Evolutionary conservation across 2,113 vertebrate genomes (phyloP), one percentile per base, ranked within the genome.

Genomic region (Asarcornis scutulata): DNA sequence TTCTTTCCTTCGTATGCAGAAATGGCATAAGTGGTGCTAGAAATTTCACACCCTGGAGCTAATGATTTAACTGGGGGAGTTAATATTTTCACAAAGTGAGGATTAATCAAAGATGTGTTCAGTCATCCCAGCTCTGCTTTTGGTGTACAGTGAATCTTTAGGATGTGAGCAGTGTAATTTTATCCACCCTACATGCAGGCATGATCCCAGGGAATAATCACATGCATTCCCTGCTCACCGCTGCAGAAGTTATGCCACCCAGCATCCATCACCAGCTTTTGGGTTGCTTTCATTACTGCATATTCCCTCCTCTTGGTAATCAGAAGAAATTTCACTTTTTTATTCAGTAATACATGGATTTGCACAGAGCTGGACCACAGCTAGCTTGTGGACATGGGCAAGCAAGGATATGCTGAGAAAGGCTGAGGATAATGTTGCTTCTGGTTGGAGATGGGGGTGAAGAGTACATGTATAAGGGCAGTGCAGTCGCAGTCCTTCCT

Each of bases 191-290:
- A 7, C 18, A 4, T 0, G 1, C 5, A 48, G 32, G 9, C 44
- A 8, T 21, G 32, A 82, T 38, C 26, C 26, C 60, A 59, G 17
- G 15, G 16, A 14, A 32, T 34, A 4, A 17, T 64, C 71, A 5
- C 52, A 21, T 0, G 1, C 1, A 2, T 40, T 32, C 25, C 18
- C 21, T 46, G 20, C 8, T 81, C 21, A n/a, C 21, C 38, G 5
- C 34, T 27, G 32, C n/a, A 44, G 50, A 6, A 36, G 34, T 0
- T 0, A 31, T 25, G 58, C 13, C 15, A 7, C n/a, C 62, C 40
- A 40, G 81, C 29, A 26, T 13, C 23, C 2, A 3, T 26, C 21
- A 63, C 11, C n/a, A 52, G 27, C 17, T 92, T 83, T 77, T 71
- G 5, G 11, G n/a, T 78, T 2, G 1, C n/a, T 62, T 68, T 15